A percentile compares a stretch with the other conserved stretches of the same genome.
These are phyloP conservation scores for Flexamia atlantica DNA, from an alignment of 2,888 invertebrate species.

Conservation along the genomic window DNA sequence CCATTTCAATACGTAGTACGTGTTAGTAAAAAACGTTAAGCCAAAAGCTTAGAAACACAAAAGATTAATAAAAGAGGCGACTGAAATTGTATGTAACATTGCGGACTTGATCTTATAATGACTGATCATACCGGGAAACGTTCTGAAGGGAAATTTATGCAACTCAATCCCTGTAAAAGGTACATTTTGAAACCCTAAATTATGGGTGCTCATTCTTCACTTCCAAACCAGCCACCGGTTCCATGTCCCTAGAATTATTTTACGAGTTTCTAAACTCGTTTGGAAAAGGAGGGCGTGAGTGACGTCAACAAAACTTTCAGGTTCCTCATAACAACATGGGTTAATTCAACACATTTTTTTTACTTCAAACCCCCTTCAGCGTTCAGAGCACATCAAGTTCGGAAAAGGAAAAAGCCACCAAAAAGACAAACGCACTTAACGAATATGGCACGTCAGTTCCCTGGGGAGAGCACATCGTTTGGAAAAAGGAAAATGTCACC, in stretches of 20 bases:
- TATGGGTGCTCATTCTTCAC: not conserved
- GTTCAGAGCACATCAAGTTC: not conserved
- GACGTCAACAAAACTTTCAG: slow-evolving; percentile 11
- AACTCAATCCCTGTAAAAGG: too few relatives aligned
- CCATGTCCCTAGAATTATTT: not conserved
- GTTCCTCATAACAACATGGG: too few relatives aligned
- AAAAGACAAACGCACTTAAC: slow-evolving; percentile 37
- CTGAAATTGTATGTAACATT: too few relatives aligned
- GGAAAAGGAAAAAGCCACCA: not conserved
- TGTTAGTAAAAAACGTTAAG: too few relatives aligned
- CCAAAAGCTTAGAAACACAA: too few relatives aligned
- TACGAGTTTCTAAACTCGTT: slow-evolving; percentile 22
- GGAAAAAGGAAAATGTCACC: slow-evolving; percentile 4
- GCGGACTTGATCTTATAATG: too few relatives aligned
- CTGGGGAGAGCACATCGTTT: not conserved
- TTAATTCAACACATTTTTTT: too few relatives aligned
- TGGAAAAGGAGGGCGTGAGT: slow-evolving; percentile 16
- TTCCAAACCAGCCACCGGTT: slow-evolving; percentile 2
- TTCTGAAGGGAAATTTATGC: too few relatives aligned
- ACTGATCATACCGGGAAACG: too few relatives aligned
- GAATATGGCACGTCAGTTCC: not conserved
- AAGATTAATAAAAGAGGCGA: too few relatives aligned
- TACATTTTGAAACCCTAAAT: too few relatives aligned
- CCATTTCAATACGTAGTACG: too few relatives aligned
- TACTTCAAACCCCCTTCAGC: not conserved